Evolutionary conservation across 1,140 invertebrate genomes (phyloP).

Genomic region (Parasteatoda tepidariorum): DNA sequence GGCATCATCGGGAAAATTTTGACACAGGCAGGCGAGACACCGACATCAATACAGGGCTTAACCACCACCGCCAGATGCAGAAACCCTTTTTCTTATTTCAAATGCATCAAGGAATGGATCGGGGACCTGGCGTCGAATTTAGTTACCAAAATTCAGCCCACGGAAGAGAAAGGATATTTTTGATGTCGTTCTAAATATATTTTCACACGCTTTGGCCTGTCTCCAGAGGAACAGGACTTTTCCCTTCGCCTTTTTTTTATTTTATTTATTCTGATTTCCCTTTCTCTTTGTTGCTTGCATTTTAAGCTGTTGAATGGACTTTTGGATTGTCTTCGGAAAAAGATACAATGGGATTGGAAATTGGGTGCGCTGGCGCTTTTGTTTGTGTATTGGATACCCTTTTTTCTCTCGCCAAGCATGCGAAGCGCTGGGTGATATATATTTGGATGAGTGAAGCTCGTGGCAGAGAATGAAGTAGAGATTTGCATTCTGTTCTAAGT

Average conservation of each 20-base stretch:
- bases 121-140: constrained; percentile 28
- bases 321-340: background rate
- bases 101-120: constrained; percentile 30
- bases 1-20: too few relatives aligned
- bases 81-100: constrained; percentile 19
- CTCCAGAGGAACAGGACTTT: constrained; percentile 53
- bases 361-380: too few relatives aligned
- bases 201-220: constrained; percentile 52
- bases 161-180: constrained; percentile 58
- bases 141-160: constrained; percentile 41
- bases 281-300: constrained; percentile 8
- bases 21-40: too few relatives aligned
- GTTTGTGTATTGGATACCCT: too few relatives aligned
- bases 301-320: constrained; percentile 21
- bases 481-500: too few relatives aligned
- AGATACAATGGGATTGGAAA: too few relatives aligned
- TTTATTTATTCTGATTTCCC: constrained; percentile 9
- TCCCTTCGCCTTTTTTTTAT: constrained; percentile 20
- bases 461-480: too few relatives aligned
- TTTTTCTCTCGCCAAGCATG: too few relatives aligned
- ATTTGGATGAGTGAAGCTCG: too few relatives aligned
- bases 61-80: background rate
- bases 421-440: too few relatives aligned
- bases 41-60: background rate
- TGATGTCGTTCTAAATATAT: constrained; percentile 59